Evolutionary conservation across 1,140 invertebrate species (phyloP).

Genomic region (Copidosoma floridanum): DNA sequence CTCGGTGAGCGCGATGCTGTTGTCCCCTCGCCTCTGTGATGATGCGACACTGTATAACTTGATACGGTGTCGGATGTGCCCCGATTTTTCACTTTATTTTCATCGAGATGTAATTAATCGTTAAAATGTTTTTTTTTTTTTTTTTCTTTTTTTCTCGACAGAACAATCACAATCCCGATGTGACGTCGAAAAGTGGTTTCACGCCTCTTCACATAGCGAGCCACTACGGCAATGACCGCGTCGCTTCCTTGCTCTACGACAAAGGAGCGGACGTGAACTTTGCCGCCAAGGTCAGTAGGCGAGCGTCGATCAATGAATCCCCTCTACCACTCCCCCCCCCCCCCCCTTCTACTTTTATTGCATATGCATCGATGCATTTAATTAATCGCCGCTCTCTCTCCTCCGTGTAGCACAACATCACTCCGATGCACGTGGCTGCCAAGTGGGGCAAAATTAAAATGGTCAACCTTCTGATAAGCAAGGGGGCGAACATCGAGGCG

Average conservation of each 20-base stretch:
- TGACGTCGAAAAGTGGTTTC: constrained; percentile 96
- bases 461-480: constrained; percentile 80
- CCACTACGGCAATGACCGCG: constrained; percentile 97
- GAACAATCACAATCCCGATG: constrained; percentile 94
- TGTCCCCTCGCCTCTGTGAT: too few species aligned
- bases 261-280: constrained; percentile 95
- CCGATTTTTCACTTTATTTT: too few species aligned
- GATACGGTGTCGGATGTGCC: too few species aligned
- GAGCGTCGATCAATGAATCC: too few species aligned
- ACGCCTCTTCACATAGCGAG: constrained; percentile 97
- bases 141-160: constrained; percentile 42
- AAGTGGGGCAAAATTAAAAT: constrained; percentile 96
- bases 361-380: too few species aligned
- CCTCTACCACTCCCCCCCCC: too few species aligned
- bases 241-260: constrained; percentile 86
- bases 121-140: neutral
- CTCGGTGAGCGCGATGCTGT: too few species aligned
- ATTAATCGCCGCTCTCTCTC: neutral
- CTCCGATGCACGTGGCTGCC: constrained; percentile 89
- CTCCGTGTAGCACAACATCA: constrained; percentile 74
- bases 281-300: constrained; percentile 75
- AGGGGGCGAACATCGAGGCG: constrained; percentile 89
- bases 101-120: neutral
- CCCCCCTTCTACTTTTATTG: too few species aligned
- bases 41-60: too few species aligned